Evolutionary conservation across 2,113 vertebrate genomes (phyloP), one percentile per base, ranked within the genome.

Genomic region (Phaethon lepturus): DNA sequence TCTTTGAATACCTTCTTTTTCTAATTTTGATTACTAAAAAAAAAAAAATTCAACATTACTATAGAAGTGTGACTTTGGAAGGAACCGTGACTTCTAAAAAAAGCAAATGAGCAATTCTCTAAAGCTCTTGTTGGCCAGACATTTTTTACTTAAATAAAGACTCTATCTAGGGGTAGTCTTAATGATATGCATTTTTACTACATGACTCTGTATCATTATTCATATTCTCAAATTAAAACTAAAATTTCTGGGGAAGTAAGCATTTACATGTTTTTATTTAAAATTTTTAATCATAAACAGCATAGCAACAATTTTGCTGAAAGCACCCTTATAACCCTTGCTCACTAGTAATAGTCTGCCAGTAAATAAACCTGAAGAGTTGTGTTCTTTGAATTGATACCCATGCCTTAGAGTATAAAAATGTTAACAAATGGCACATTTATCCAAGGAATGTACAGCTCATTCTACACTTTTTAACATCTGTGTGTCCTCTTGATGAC

Each of bases 121-220:
- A 93, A 97, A 95, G 91, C 47, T 95, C 63, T 88, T 94, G 9
- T 58, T 95, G 80, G 67, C 79, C 88, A 96, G 82, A 80, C 26
- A 87, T 69, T 75, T 89, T 97, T 96, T 96, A 80, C 42, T 94
- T 81, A 91, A 93, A 89, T 71, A 40, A 82, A 95, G 85, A 90
- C 62, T 49, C 64, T 80, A 15, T 89, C 86, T 91, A 83, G 18
- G 22, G 3, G 0, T 40, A 74, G 68, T 23, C 66, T 77, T 95
- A 97, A 91, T 58, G 60, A 80, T 47, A 63, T 2, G 35, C 25
- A 92, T 78, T 86, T 90, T 84, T 28, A 33, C 50, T 72, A 82
- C 9, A 17, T 17, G 14, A 62, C 15, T 81, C 12, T 22, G 17
- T 55, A 50, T 7, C 7, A 50, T 24, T 83, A 82, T 68, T 76